Conservation (phyloP, 2,797 vertebrate species). For the Meriones psammophilus region DNA sequence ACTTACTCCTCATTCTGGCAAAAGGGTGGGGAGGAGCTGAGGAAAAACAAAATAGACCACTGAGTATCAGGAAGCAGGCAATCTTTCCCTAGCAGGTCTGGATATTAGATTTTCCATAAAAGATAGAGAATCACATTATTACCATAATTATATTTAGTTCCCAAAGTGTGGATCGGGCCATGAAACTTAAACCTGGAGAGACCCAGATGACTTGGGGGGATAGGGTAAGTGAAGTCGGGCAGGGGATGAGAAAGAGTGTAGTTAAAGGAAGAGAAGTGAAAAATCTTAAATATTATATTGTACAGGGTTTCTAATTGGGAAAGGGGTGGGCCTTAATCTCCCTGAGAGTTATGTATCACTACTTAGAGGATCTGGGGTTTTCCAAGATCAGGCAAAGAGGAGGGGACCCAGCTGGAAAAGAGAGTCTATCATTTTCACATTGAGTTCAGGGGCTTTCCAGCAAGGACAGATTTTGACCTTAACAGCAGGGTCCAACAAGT, state of each 20-base stretch:
- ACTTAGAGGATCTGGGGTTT: no score
- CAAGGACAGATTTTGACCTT: no score
- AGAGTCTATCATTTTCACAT: no score
- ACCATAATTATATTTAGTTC: neutral
- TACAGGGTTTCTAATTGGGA: neutral
- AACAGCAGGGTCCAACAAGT: neutral
- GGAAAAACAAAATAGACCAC: neutral
- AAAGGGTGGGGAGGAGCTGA: neutral
- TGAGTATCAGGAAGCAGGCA: neutral
- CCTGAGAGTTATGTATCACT: no score
- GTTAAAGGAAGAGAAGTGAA: neutral
- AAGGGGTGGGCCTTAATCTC: no score
- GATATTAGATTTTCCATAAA: neutral
- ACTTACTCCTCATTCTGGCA: neutral
- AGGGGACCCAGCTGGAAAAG: no score
- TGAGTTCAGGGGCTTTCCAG: no score
- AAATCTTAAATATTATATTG: neutral
- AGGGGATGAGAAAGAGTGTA: neutral
- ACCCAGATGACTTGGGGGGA: neutral
- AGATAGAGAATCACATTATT: neutral
- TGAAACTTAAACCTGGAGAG: neutral
- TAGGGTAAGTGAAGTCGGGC: neutral
- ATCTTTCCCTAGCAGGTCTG: neutral
- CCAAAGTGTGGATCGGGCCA: neutral
- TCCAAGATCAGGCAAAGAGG: no score